These are phyloP conservation scores for Orthonyx spaldingii DNA, from an alignment of 2,113 vertebrate species.

Conservation along the genomic window DNA sequence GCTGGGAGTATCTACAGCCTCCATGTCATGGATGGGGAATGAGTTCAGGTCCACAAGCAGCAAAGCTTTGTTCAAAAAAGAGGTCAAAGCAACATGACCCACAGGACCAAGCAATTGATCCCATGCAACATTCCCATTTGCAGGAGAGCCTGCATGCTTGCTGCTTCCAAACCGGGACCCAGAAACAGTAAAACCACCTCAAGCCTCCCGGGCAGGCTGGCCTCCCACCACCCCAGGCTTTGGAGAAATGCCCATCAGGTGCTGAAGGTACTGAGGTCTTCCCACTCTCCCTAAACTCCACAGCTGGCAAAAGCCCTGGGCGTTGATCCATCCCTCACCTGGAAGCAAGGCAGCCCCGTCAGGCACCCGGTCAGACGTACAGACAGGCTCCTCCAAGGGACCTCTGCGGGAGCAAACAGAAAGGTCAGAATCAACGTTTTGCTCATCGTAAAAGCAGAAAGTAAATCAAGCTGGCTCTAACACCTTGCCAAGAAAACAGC, in stretches of 20 bases:
- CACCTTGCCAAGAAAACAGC: not conserved
- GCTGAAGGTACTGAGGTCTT: not conserved
- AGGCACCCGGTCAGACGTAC: not conserved
- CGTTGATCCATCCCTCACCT: slow-evolving; percentile 10
- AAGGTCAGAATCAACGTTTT: not conserved
- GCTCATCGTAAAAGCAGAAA: not conserved
- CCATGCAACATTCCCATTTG: not conserved
- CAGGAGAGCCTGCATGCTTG: not conserved
- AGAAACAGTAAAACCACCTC: not conserved
- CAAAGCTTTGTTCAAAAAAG: not conserved
- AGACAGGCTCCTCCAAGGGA: not conserved
- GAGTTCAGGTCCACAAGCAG: not conserved
- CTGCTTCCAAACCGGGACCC: not conserved
- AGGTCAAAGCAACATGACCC: not conserved
- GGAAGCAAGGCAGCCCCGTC: not conserved
- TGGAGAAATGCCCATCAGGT: not conserved
- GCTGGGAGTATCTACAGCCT: not conserved
- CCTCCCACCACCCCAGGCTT: not conserved
- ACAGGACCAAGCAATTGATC: not conserved
- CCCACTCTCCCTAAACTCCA: not conserved
- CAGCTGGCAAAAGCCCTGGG: not conserved
- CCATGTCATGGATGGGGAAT: rapidly evolving
- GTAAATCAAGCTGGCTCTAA: not conserved
- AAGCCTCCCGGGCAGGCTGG: not conserved
- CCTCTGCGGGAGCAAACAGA: slow-evolving; percentile 17